Evolutionary conservation across 2,888 invertebrate species (phyloP).

Genomic region (Eilema caniola): DNA sequence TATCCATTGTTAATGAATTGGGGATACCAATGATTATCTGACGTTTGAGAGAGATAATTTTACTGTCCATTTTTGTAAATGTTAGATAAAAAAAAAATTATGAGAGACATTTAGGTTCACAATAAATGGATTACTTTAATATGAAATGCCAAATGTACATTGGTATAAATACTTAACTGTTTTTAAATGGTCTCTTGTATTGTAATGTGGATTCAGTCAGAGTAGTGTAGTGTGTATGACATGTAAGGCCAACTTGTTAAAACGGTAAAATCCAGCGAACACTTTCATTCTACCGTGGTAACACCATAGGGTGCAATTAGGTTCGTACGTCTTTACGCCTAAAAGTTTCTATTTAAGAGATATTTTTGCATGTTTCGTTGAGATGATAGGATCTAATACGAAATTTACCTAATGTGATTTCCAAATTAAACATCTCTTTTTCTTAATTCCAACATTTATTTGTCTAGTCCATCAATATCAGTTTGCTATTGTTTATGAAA

Average conservation of each 20-base stretch:
- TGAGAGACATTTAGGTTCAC: neutral
- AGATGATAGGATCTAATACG: no score
- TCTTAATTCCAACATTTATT: neutral
- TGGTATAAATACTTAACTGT: neutral
- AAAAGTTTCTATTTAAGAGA: no score
- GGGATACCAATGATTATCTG: slow-evolving; percentile 49
- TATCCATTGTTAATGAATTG: slow-evolving; percentile 79
- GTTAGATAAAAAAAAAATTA: no score
- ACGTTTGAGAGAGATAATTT: neutral
- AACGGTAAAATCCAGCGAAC: no score
- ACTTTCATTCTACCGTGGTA: no score
- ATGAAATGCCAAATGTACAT: neutral
- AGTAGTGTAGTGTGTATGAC: neutral
- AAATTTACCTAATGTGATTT: no score
- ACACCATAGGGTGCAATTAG: no score
- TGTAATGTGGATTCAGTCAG: neutral
- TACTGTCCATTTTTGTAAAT: neutral
- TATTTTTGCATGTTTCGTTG: no score
- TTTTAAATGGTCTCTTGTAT: neutral
- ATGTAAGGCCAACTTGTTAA: no score
- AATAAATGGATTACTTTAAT: neutral
- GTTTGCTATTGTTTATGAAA: slow-evolving; percentile 5
- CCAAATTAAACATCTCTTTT: neutral
- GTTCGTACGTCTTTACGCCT: no score
- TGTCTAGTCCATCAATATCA: neutral